Conservation (phyloP, 64 coral and sea anemone genomes). For the Orbicella faveolata region DNA sequence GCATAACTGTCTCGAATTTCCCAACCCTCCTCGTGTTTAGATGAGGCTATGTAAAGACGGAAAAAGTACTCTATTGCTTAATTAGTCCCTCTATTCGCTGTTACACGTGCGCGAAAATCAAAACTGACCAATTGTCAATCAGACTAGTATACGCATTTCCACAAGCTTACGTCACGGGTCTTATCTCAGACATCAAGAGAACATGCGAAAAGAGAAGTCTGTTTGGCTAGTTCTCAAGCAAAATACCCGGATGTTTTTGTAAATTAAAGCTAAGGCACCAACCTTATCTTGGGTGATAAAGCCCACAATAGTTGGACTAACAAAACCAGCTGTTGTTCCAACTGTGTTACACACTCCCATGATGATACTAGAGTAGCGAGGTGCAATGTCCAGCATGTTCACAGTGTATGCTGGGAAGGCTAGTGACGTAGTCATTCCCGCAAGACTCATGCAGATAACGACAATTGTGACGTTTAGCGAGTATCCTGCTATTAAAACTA, state of each 20-base stretch:
- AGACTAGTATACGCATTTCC: too few relatives aligned
- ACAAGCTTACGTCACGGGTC: too few relatives aligned
- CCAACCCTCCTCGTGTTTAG: too few relatives aligned
- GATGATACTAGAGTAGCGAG: conserved; percentile 73
- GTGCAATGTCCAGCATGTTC: conserved; percentile 90
- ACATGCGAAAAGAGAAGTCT: too few relatives aligned
- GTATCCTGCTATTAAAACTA: conserved; percentile 75
- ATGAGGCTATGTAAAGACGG: too few relatives aligned
- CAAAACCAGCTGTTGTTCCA: conserved; percentile 78
- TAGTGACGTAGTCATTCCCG: conserved; percentile 75
- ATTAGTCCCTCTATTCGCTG: too few relatives aligned
- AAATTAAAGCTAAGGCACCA: not conserved
- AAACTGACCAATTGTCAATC: not conserved
- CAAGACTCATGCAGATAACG: conserved; percentile 74
- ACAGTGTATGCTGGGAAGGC: conserved; percentile 90
- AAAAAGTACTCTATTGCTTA: too few relatives aligned
- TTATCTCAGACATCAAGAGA: too few relatives aligned
- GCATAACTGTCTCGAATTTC: too few relatives aligned
- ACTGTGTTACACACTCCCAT: conserved; percentile 87
- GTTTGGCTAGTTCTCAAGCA: too few relatives aligned
- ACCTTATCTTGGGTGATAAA: conserved; percentile 85
- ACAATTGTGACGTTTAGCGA: conserved; percentile 65
- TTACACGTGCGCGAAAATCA: not conserved
- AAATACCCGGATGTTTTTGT: too few relatives aligned
- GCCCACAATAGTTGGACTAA: conserved; percentile 86